Conservation (phyloP, 2,888 invertebrate species). For the Rhorus exstirpatorius region DNA sequence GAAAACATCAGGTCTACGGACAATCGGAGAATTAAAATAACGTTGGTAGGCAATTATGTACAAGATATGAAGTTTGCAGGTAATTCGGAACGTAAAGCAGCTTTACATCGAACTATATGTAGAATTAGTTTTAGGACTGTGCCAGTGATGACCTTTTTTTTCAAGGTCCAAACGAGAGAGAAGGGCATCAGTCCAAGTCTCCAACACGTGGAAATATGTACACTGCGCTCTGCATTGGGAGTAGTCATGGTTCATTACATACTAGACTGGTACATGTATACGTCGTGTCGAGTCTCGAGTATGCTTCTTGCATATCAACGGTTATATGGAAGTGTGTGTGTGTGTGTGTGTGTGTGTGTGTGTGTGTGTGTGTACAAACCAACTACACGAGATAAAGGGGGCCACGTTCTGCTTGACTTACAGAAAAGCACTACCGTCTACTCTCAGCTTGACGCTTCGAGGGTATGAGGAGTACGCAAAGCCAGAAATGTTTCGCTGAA, state of each 20-base stretch:
- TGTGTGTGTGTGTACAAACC: conserved; percentile 14
- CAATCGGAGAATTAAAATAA: too few species aligned
- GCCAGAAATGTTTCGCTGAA: conserved; percentile 76
- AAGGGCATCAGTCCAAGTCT: conserved; percentile 8
- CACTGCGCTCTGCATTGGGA: background rate
- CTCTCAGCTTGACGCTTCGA: conserved; percentile 37
- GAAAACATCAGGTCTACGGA: background rate
- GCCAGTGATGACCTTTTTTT: conserved; percentile 34
- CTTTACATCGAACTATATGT: background rate
- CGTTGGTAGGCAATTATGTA: too few species aligned
- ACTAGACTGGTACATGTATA: conserved; percentile 8
- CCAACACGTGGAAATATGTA: conserved; percentile 5
- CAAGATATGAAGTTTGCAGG: too few species aligned
- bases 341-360: conserved; percentile 16
- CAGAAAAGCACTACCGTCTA: conserved; percentile 51
- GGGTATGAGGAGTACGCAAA: conserved; percentile 70
- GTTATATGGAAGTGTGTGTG: background rate
- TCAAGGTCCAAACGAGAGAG: conserved; percentile 43
- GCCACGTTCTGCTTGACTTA: conserved; percentile 44
- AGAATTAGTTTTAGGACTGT: conserved; percentile 6
- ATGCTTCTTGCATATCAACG: conserved; percentile 10
- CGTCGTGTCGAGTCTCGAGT: conserved; percentile 40
- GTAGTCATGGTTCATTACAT: conserved; percentile 27
- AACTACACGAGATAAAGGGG: conserved; percentile 41
- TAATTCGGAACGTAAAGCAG: too few species aligned